phyloP scores from a whole-genome alignment of 2,888 invertebrate genomes.

The Dioctria rufipes region DNA sequence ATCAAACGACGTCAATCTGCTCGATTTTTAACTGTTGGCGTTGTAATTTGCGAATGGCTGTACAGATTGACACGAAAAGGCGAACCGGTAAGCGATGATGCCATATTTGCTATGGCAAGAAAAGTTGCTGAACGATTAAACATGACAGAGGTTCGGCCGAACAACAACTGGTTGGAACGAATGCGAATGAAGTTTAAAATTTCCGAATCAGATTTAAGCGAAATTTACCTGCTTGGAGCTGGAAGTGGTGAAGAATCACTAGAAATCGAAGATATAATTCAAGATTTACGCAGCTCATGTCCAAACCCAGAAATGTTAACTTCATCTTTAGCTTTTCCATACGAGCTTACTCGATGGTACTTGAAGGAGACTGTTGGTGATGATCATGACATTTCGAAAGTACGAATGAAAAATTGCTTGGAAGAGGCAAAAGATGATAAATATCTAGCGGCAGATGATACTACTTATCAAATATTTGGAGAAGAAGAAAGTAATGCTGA shows the following conservation, averaged over 20 bases:
- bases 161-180: slow-evolving; percentile 54
- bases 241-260: slow-evolving; percentile 33
- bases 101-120: slow-evolving; percentile 1
- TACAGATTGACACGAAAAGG: slow-evolving; percentile 30
- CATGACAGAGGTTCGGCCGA: slow-evolving; percentile 23
- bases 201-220: slow-evolving; percentile 8
- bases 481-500: not conserved
- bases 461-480: not conserved
- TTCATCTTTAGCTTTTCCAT: slow-evolving; percentile 6
- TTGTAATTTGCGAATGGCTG: slow-evolving; percentile 40
- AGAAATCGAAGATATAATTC: slow-evolving; percentile 54
- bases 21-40: not conserved
- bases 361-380: slow-evolving; percentile 3
- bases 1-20: slow-evolving; percentile 26
- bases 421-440: slow-evolving; percentile 20
- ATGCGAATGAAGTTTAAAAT: slow-evolving; percentile 44
- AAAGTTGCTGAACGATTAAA: slow-evolving; percentile 20
- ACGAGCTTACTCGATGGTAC: slow-evolving; percentile 19
- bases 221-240: not conserved
- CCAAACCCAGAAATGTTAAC: not conserved
- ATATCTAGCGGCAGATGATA: slow-evolving; percentile 10
- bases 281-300: slow-evolving; percentile 35
- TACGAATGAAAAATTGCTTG: slow-evolving; percentile 34
- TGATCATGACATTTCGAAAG: slow-evolving; percentile 10
- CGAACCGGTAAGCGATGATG: slow-evolving; percentile 15